Conservation (phyloP, 2,888 invertebrate species). For the Phorcus lineatus region DNA sequence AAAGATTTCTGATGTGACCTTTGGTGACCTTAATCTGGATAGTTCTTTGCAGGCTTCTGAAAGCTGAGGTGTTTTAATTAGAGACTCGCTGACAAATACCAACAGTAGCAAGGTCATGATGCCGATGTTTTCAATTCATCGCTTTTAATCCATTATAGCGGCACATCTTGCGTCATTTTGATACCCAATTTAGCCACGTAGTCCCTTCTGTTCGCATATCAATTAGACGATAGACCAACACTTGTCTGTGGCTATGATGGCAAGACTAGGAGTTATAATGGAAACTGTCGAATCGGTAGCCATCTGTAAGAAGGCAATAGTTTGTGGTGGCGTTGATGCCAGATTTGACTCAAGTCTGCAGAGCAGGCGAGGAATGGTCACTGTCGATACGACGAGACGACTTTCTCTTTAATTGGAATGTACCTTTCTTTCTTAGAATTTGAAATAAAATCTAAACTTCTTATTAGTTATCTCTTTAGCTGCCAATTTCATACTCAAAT, state of each 20-base stretch:
- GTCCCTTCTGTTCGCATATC: not conserved
- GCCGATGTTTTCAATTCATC: not conserved
- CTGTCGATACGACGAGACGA: not conserved
- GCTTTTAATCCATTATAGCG: not conserved
- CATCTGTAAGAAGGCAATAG: not conserved
- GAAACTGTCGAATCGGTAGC: not conserved
- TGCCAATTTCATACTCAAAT: no score
- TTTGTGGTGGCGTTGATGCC: not conserved
- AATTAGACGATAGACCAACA: conserved; percentile 7
- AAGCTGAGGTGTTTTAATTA: not conserved
- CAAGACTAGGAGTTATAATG: not conserved
- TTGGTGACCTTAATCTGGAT: not conserved
- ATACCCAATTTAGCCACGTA: not conserved
- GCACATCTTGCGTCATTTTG: conserved; percentile 2
- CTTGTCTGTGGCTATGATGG: not conserved
- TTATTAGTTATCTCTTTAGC: no score
- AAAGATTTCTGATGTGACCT: not conserved
- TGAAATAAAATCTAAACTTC: no score
- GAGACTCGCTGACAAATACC: not conserved
- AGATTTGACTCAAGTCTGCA: not conserved
- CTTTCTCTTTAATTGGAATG: no score
- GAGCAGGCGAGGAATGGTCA: not conserved
- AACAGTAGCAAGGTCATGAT: not conserved
- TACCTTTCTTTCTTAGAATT: no score
- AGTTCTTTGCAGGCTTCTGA: not conserved